Evolutionary conservation across 2,888 invertebrate species (phyloP).

Genomic region (Drosophila aldrichi): DNA sequence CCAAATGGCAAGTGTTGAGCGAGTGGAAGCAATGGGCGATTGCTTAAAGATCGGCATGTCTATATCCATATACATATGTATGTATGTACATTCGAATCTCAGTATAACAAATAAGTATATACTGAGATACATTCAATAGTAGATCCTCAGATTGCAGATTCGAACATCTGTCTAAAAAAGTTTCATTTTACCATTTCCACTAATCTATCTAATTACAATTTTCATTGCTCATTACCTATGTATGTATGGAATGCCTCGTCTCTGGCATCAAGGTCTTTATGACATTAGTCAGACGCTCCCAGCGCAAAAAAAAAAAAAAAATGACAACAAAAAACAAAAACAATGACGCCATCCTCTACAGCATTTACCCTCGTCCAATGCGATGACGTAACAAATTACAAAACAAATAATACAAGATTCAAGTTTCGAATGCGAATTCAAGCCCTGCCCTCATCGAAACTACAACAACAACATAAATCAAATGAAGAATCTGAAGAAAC

Average conservation of each 20-base stretch:
- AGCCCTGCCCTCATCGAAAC: slow-evolving; percentile 16
- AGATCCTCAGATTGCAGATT: slow-evolving; percentile 1
- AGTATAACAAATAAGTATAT: slow-evolving; percentile 3
- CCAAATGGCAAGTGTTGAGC: slow-evolving; percentile 44
- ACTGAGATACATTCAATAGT: not conserved
- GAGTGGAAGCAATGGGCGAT: slow-evolving; percentile 49
- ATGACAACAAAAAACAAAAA: not conserved
- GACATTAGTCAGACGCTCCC: slow-evolving; percentile 31
- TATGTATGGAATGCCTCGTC: not conserved
- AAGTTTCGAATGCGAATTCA: slow-evolving; percentile 19
- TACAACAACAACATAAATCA: not conserved
- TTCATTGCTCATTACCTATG: not conserved
- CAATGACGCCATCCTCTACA: slow-evolving; percentile 47
- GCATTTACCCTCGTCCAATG: slow-evolving; percentile 1
- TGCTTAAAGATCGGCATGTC: slow-evolving; percentile 27
- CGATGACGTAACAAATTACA: slow-evolving; percentile 62
- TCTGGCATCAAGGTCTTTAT: slow-evolving; percentile 9
- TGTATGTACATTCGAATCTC: not conserved
- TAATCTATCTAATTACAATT: slow-evolving; percentile 7
- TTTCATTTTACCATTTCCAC: not conserved
- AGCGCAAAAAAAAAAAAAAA: not conserved
- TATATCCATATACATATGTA: not conserved
- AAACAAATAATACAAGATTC: not conserved
- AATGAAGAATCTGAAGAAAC: slow-evolving; percentile 4
- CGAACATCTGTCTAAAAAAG: slow-evolving; percentile 7